Evolutionary conservation across 2,888 invertebrate species (phyloP).

Genomic region (Odontocerum albicorne): DNA sequence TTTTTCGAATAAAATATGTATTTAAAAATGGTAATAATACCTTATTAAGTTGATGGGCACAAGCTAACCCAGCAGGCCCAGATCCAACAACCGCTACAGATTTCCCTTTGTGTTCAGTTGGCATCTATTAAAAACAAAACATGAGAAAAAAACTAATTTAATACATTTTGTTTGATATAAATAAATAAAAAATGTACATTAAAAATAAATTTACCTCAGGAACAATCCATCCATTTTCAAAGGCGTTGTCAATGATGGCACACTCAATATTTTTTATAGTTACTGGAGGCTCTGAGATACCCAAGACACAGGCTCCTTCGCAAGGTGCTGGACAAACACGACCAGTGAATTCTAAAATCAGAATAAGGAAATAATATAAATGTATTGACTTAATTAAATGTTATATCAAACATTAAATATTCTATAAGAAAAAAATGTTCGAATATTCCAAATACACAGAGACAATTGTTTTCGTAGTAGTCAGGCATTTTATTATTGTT

Average conservation of each 20-base stretch:
- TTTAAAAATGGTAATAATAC: no score
- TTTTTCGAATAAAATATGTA: no score
- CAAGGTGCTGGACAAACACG: conserved; percentile 97
- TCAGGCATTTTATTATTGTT: not conserved
- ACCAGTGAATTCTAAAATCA: conserved; percentile 83
- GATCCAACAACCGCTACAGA: conserved; percentile 90
- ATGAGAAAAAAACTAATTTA: not conserved
- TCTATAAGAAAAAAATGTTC: no score
- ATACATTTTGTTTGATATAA: not conserved
- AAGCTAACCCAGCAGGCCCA: conserved; percentile 93
- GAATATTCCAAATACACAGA: not conserved
- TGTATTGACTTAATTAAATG: not conserved
- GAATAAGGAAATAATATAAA: conserved; percentile 1
- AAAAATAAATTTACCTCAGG: conserved; percentile 60
- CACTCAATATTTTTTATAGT: conserved; percentile 99
- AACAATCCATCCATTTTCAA: conserved; percentile 92
- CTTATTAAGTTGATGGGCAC: conserved; percentile 96
- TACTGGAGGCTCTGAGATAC: conserved; percentile 93
- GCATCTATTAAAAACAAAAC: conserved; percentile 55
- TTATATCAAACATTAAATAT: not conserved
- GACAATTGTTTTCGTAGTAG: not conserved
- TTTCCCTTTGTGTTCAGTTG: conserved; percentile 73
- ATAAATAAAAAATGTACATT: not conserved
- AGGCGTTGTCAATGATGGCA: conserved; percentile 97
- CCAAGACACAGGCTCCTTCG: conserved; percentile 96